Percentiles rank a stretch among this genome's conserved stretches.
phyloP scores from a whole-genome alignment of 1,140 invertebrate genomes.

The Antheraea mylitta region DNA sequence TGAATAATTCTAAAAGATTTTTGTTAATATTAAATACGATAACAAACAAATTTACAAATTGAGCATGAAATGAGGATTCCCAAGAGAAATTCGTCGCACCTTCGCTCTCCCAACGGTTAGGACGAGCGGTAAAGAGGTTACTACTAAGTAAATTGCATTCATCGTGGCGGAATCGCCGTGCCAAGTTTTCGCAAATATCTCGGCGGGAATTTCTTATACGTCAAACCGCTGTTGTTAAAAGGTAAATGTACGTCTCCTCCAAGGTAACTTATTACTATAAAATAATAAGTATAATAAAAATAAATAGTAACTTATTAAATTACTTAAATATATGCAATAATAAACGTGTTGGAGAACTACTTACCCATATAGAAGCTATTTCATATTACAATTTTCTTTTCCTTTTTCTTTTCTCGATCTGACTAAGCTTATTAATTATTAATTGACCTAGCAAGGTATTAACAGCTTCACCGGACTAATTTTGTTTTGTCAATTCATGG shows the following conservation, averaged over 20 bases:
- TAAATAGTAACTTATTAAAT: too few relatives aligned
- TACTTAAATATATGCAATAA: too few relatives aligned
- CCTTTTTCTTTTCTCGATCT: too few relatives aligned
- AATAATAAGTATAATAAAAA: too few relatives aligned
- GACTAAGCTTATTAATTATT: too few relatives aligned
- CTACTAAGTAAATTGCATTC: slow-evolving; percentile 68
- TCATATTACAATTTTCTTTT: too few relatives aligned
- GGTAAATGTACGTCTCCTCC: not conserved
- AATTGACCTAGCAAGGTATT: too few relatives aligned
- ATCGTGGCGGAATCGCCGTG: slow-evolving; percentile 42
- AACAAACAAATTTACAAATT: slow-evolving; percentile 60
- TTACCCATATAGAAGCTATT: too few relatives aligned
- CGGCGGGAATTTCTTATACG: slow-evolving; percentile 23
- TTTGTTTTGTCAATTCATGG: too few relatives aligned
- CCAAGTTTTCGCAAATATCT: slow-evolving; percentile 37
- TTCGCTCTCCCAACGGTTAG: slow-evolving; percentile 41
- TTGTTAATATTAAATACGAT: not conserved
- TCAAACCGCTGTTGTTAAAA: slow-evolving; percentile 12
- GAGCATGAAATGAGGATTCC: slow-evolving; percentile 64
- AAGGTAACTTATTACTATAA: not conserved
- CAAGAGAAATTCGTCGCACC: slow-evolving; percentile 44
- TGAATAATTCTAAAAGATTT: too few relatives aligned
- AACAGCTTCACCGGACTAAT: too few relatives aligned
- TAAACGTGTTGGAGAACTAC: too few relatives aligned
- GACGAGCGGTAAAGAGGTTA: slow-evolving; percentile 57